Evolutionary conservation across 1,140 invertebrate genomes (phyloP), one percentile per base, ranked within the genome.

Genomic region (Acyrthosiphon pisum): DNA sequence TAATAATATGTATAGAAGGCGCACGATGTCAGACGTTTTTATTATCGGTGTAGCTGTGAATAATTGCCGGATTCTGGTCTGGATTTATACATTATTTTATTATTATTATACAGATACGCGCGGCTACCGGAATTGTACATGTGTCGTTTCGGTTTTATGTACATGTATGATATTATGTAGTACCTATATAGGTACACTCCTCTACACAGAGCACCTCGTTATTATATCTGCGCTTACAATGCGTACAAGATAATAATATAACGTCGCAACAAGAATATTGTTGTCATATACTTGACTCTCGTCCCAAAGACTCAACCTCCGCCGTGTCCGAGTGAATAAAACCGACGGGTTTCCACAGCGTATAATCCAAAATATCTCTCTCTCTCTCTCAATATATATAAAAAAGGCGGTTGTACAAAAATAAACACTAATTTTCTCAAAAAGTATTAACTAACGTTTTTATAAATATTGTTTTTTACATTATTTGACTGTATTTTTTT

Each of bases 61-160:
- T 68, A 91, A 91, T 91, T 91, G 53, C 53, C 56, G 41, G 56
- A 91, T 68, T 91, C 90, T 76, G 56, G 23, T 91, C 44, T 18
- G 44, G 26, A 89, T 89, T 37, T 37, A n/a, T 53, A 89, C 37
- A 30, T 30, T 86, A 46, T 30, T 44, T 84, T 20, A 81, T 81
- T 20, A 37, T 81, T 86, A 86, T 86, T 44, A 46, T 86, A 86
- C 20, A n/a, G 60, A 30, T 46, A 86, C 37, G 2, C 56, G 23
- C 11, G 37, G 53, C 90, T 91, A 91, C 56, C 41, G 90, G 90
- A 68, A 91, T 91, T 68, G 35, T 56, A 35, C 88, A 44, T 41
- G 88, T 90, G 56, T 90, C 35, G 7, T 90, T 90, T 90, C 44
- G 84, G 37, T 86, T 44, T 18, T 26, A 46, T 46, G 14, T 76